Base-by-base conservation (phyloP, 2,113 vertebrate genomes). In the Pachycephala philippinensis region DNA sequence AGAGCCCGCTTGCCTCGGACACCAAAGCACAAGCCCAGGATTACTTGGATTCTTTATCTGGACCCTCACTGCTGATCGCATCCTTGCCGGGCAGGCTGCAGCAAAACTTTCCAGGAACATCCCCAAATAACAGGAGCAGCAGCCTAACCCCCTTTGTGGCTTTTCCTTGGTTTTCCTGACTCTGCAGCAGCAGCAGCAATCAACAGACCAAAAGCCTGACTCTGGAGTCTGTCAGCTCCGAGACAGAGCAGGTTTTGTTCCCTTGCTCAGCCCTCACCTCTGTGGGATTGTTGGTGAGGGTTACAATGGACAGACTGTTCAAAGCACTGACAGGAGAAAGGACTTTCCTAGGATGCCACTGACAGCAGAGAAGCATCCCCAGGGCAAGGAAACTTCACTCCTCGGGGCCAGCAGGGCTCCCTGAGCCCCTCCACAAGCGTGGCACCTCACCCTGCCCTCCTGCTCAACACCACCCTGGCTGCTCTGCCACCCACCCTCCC, bases 191-290 rank as follows among this genome's bases (percentile, higher is more conserved):
- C 68, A 44, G 30, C 33, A 57, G 37, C 56, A 21, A 14, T 18
- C 24, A 2, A 14, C 50, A 85, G 49, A 54, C 44, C 30, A 31
- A 87, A 35, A 0, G 2, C n/a, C 5, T 0, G 0, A 24, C 66
- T 71, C 26, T 24, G 40, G 27, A 33, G 33, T 19, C 77, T 0
- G 0, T 68, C 81, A 31, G 64, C 82, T 59, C 30, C 0, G 1
- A 85, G 78, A 76, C 65, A 69, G 75, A 68, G 74, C 4, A 4
- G 28, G 53, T 83, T 95, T 92, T 90, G 59, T 72, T 93, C 63
- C 60, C 50, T 16, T 11, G 42, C 37, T 3, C 3, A 2, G 69
- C 49, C 44, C 84, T 92, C 86, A 61, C 89, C 89, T 89, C 95
- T 45, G 2, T 3, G 2, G 44, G 52, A 47, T 69, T 57, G 61